phyloP scores from a whole-genome alignment of 2,797 vertebrate genomes.

The Jordanella pulchra region DNA sequence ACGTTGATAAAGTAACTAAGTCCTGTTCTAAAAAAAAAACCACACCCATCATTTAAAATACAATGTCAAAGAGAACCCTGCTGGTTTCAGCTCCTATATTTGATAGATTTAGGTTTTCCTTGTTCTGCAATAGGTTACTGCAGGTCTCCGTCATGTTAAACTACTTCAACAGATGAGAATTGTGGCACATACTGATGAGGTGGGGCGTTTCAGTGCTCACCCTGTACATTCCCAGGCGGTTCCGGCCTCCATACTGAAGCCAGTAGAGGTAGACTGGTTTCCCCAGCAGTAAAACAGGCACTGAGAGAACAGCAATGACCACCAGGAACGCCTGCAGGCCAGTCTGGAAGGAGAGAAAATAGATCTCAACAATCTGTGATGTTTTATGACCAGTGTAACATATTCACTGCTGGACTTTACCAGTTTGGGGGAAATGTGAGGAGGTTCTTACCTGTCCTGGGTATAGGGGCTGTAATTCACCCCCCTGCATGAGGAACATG shows the following conservation, averaged over 20 bases:
- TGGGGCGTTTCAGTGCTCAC: slow-evolving; percentile 72
- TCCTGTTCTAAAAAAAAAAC: too few relatives aligned
- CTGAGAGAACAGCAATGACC: slow-evolving; percentile 83
- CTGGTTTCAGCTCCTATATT: background rate
- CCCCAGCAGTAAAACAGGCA: slow-evolving; percentile 91
- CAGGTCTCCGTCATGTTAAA: too few relatives aligned
- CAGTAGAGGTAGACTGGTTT: slow-evolving; percentile 94
- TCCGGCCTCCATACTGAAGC: slow-evolving; percentile 85
- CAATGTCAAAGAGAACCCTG: background rate
- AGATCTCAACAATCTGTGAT: background rate
- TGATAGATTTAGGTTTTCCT: background rate
- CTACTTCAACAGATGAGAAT: background rate
- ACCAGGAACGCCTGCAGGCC: slow-evolving; percentile 88
- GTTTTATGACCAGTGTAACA: background rate
- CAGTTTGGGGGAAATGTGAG: background rate
- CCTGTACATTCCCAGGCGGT: slow-evolving; percentile 83
- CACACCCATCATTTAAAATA: background rate
- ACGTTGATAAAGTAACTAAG: background rate
- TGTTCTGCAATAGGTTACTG: too few relatives aligned
- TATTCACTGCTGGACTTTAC: background rate
- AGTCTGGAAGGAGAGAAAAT: slow-evolving; percentile 67
- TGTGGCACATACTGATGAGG: background rate
- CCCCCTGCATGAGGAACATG: slow-evolving; percentile 92
- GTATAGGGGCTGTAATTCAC: slow-evolving; percentile 75
- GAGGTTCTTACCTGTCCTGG: slow-evolving; percentile 84